Percentiles rank a stretch among this genome's conserved stretches.
Evolutionary conservation across 2,797 vertebrate genomes (phyloP).

Genomic region (Xerus rutilus): DNA sequence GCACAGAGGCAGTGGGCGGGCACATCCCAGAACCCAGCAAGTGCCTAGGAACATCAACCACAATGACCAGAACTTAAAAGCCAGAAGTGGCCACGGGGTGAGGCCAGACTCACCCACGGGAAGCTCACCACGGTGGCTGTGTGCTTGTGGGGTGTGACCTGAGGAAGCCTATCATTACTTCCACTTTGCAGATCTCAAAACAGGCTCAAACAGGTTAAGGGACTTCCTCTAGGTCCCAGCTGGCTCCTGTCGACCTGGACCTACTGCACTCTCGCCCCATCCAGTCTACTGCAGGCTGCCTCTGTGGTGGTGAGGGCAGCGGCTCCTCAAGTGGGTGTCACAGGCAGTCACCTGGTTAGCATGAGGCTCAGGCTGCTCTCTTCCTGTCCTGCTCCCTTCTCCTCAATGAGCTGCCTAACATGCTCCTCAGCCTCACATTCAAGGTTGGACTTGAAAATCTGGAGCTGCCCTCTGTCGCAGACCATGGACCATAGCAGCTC

Average conservation of each 20-base stretch:
- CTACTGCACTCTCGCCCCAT: accelerated
- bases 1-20: neutral
- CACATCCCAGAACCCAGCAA: neutral
- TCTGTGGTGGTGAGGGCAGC: neutral
- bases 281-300: neutral
- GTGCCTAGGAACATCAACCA: neutral
- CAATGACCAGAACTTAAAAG: neutral
- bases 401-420: neutral
- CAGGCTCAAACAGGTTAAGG: neutral
- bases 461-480: neutral
- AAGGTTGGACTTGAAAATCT: neutral
- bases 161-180: neutral
- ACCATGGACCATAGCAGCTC: neutral
- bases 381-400: neutral
- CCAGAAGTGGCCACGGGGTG: accelerated
- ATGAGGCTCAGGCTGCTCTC: neutral
- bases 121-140: neutral
- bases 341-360: neutral
- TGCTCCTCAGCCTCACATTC: neutral
- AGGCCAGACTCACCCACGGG: neutral
- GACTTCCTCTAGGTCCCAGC: neutral
- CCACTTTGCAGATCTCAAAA: neutral
- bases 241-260: neutral
- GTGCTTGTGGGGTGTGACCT: accelerated
- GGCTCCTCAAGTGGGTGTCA: accelerated